Base-by-base conservation (phyloP, 2,888 invertebrate species). In the Microplitis manilae region DNA sequence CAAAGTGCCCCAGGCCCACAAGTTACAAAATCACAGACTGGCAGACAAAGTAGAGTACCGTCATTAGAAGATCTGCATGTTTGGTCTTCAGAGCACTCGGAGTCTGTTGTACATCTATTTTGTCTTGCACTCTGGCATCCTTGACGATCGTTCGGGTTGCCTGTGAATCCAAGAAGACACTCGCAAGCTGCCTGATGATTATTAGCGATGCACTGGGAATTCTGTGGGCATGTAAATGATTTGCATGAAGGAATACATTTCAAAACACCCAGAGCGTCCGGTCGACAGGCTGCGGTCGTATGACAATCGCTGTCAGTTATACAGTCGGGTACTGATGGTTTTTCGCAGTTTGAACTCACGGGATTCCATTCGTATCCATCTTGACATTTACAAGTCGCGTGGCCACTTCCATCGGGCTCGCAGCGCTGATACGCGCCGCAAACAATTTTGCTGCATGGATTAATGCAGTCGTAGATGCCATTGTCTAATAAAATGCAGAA, bases 1-100 rank as follows among this genome's bases (percentile, higher is more conserved):
- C 97, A 97, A 17, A 97, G 92, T 6, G 97, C 96, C 81, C 95
- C 94, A 0, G 96, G 96, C 0, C 97, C 97, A 88, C 97, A 97
- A 68, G 92, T 91, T 0, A 95, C 90, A 64, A 92, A 92, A 81
- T 95, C 94, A 87, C 97, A 97, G 64, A 96, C 96, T 1, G 95
- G 92, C 81, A 93, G 91, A 87, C 97, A 97, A 85, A 93, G 92
- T 40, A 94, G 91, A 1, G 92, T 87, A 68, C 93, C 93, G 7
- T 91, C 91, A 1, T 89, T 83, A 5, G 93, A 91, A 83, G 92
- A 92, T 85, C 93, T 92, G 88, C 97, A 97, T 15, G 94, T 93
- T 86, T 96, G 95, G 81, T 94, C 94, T 90, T 97, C 97, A 41
- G 94, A 91, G 85, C 97, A 97, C 88, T 97, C 95, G 50, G 93